These are phyloP conservation scores for Macrostomum lignano DNA, from an alignment of 1,140 invertebrate species.

Conservation along the genomic window DNA sequence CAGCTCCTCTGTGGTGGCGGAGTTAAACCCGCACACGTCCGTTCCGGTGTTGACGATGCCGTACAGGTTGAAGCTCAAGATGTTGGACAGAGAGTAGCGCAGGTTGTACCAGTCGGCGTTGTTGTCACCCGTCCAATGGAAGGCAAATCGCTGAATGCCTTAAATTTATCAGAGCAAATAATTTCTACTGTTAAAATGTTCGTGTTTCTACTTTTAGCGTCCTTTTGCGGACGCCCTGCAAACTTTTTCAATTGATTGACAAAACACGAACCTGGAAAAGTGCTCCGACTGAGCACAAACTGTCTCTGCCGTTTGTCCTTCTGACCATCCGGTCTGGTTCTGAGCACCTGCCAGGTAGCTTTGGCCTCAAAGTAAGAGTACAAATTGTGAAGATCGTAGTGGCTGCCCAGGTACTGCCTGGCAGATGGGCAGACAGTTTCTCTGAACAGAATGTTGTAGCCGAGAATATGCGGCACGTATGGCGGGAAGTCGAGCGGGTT, in stretches of 20 bases:
- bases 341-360: conserved; percentile 23
- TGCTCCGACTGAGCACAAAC: too few species aligned
- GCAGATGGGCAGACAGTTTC: conserved; percentile 57
- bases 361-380: conserved; percentile 41
- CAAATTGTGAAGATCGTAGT: conserved; percentile 40
- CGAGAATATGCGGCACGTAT: conserved; percentile 16
- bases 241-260: too few species aligned
- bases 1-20: conserved; percentile 38
- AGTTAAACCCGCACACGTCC: conserved; percentile 61
- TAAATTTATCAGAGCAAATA: too few species aligned
- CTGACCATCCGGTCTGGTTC: too few species aligned
- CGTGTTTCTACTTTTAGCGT: too few species aligned
- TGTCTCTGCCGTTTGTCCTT: too few species aligned
- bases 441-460: conserved; percentile 32
- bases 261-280: too few species aligned
- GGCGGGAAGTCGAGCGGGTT: conserved; percentile 32
- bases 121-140: conserved; percentile 54
- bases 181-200: too few species aligned
- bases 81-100: conserved; percentile 18
- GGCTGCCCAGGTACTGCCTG: conserved; percentile 32
- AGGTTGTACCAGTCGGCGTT: conserved; percentile 17
- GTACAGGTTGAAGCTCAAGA: conserved; percentile 25
- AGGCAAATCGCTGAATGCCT: too few species aligned
- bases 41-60: conserved; percentile 48
- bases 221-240: too few species aligned